Evolutionary conservation across 2,797 vertebrate genomes (phyloP).

Genomic region (Rhinophrynus dorsalis): DNA sequence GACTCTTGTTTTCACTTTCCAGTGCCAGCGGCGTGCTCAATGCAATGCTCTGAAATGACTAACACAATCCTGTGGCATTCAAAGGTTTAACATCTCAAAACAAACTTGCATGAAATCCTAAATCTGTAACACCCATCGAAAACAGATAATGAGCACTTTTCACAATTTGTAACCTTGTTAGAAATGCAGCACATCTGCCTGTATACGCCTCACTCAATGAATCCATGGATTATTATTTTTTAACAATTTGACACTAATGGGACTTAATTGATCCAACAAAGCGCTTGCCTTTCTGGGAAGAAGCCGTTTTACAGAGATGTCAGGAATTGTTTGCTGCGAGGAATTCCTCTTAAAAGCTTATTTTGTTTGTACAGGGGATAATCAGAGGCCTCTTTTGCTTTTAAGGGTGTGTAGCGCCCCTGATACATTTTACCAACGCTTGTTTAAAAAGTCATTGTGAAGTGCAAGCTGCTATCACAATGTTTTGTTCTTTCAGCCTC

Average conservation of each 20-base stretch:
- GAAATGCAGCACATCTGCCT: not conserved
- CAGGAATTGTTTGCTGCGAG: conserved; percentile 20
- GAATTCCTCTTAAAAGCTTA: conserved; percentile 41
- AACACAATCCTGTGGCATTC: no score
- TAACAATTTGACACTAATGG: conserved; percentile 37
- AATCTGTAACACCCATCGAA: no score
- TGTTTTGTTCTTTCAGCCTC: conserved; percentile 2
- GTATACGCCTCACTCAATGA: conserved; percentile 1
- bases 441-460: conserved; percentile 15
- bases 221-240: conserved; percentile 22
- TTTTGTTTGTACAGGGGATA: conserved; percentile 38
- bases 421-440: conserved; percentile 12
- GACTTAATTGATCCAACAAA: conserved; percentile 24
- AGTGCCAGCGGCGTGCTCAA: no score
- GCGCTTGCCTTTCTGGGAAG: conserved; percentile 17
- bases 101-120: no score
- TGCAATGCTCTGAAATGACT: no score
- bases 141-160: not conserved
- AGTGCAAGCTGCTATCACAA: not conserved
- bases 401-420: conserved; percentile 18
- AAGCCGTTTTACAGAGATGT: conserved; percentile 14
- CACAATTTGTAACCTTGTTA: not conserved
- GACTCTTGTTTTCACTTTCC: no score
- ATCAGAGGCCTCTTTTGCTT: conserved; percentile 29
- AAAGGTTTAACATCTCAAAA: no score